These are phyloP conservation scores for Cataglyphis albicans DNA, from an alignment of 2,888 invertebrate species.

Conservation along the genomic window DNA sequence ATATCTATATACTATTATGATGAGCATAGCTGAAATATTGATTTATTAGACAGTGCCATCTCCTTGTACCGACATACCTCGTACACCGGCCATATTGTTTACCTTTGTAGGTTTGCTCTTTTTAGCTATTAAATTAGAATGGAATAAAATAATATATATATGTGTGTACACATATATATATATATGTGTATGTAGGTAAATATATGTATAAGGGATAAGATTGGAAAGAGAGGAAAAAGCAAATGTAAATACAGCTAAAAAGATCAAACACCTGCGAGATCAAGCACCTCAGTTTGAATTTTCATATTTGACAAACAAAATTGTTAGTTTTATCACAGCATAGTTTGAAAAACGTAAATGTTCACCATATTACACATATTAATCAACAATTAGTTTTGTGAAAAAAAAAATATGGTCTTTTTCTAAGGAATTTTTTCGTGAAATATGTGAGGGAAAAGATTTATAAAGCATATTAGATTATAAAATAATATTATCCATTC, in stretches of 20 bases:
- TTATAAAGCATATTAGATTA: not conserved
- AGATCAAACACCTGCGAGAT: not conserved
- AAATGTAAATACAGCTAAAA: not conserved
- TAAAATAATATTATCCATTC: not conserved
- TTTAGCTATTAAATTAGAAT: not conserved
- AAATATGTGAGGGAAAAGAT: not conserved
- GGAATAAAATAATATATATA: not conserved
- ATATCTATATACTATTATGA: slow-evolving; percentile 35
- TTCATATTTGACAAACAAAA: not conserved
- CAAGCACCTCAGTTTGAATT: not conserved
- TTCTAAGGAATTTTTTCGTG: not conserved
- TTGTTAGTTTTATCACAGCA: not conserved
- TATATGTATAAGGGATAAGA: too few relatives aligned
- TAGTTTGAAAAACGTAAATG: not conserved
- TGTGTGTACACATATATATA: too few relatives aligned
- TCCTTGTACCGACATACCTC: slow-evolving; percentile 37
- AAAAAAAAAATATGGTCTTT: not conserved
- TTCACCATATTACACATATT: not conserved
- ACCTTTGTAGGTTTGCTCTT: slow-evolving; percentile 48
- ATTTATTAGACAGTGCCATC: slow-evolving; percentile 58
- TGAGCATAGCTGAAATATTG: slow-evolving; percentile 60
- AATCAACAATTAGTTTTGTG: not conserved
- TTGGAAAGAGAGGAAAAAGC: not conserved
- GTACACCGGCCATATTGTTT: slow-evolving; percentile 71
- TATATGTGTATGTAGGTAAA: too few relatives aligned